phyloP scores from a whole-genome alignment of 2,797 vertebrate genomes.

The Acomys russatus region DNA sequence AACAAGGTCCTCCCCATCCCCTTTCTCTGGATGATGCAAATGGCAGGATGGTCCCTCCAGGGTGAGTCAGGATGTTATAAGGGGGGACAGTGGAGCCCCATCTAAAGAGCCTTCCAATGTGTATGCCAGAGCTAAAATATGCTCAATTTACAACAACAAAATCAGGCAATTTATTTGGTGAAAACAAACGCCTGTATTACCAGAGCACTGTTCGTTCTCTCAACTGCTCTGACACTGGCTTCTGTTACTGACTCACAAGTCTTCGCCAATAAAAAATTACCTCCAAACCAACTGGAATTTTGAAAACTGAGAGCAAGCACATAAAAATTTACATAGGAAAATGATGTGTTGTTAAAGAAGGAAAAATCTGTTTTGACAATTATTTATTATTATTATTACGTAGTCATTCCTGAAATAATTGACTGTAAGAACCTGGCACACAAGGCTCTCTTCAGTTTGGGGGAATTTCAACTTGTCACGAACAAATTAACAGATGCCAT shows the following conservation, averaged over 20 bases:
- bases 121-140: background rate
- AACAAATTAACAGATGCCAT: background rate
- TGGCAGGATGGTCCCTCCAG: background rate
- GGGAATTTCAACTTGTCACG: constrained; percentile 18
- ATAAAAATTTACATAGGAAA: constrained; percentile 8
- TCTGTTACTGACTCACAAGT: constrained; percentile 16
- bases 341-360: constrained; percentile 1
- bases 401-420: constrained; percentile 9
- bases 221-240: constrained; percentile 51
- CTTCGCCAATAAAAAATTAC: constrained; percentile 26
- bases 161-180: background rate
- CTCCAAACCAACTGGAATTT: constrained; percentile 13
- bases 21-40: background rate
- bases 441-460: background rate
- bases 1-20: fast-evolving
- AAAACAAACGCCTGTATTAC: background rate
- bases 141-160: constrained; percentile 15
- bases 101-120: background rate
- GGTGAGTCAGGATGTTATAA: background rate
- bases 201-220: background rate
- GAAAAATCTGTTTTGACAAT: background rate
- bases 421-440: background rate
- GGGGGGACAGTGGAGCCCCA: background rate
- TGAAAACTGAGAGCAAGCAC: background rate
- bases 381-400: constrained; percentile 4